Base-by-base conservation (phyloP, 2,113 vertebrate species). In the Bufo gargarizans region DNA sequence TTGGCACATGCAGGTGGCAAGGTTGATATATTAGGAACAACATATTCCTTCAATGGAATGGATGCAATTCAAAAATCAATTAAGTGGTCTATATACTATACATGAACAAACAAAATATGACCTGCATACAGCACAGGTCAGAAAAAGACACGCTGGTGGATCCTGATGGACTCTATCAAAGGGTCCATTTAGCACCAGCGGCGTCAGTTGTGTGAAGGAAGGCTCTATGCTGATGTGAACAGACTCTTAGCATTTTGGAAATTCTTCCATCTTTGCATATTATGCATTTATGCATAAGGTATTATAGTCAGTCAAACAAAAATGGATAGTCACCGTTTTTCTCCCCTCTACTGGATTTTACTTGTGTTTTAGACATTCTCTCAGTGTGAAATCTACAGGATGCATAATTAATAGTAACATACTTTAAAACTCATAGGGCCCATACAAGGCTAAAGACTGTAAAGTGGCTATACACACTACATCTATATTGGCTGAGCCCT, bases 331-430 rank as follows among this genome's bases (percentile, higher is more conserved):
- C 53, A 22, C 77, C n/a, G 14, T 79, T 22, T 50, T 58, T 56
- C 11, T 45, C 69, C 69, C 45, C 13, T 45, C 1, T 5, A 8
- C 43, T 74, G 13, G 16, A 49, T 47, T 17, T 9, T 58, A 43
- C 4, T 58, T 43, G 19, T 49, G 53, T 33, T 79, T 59, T 80
- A 33, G 53, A 3, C 77, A 49, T 80, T 80, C 53, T 9, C 53
- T 56, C 13, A 43, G 22, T 80, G n/a, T 43, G 59, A 78, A 80
- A 80, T 43, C 22, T 80, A 55, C 77, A 16, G 22, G 55, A 58
- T 80, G 53, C 77, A 80, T 80, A 58, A 80, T 78, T 78, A 22
- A 78, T 78, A 78, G 20, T 22, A 77, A n/a, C 11, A 55, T 49
- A 78, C 49, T 55, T 50, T 55, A n/a, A 78, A 78, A 20, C 49